Base-by-base conservation (phyloP, 35 echinoderm and acorn worm genomes). In the Heliocidaris erythrogramma region DNA sequence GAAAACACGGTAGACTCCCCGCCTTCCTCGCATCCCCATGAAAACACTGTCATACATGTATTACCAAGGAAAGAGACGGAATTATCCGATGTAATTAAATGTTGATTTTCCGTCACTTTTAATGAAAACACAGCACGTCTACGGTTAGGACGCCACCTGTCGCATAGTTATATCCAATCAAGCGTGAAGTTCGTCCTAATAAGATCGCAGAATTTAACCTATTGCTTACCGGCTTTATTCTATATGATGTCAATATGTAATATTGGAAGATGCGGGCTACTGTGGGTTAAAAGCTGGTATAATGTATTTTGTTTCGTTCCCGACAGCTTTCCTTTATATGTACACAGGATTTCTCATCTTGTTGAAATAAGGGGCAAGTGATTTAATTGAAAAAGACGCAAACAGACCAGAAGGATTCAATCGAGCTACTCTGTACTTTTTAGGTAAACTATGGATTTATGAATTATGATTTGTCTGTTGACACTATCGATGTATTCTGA, bases 81-180 rank as follows among this genome's bases (percentile, higher is more conserved):
- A 78, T 78, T 78, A 78, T 78, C 21, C 7, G 65, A 21, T 78
- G 18, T 78, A 78, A 78, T 78, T 78, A 78, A 78, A 78, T 78
- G 65, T 78, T 78, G 65, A 78, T 78, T 78, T 78, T 78, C 65
- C 65, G 65, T 78, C 27, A n/a, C 65, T 78, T 78, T 78, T n/a
- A 78, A 78, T 78, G 65, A 78, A 78, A 78, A 78, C 65, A 78
- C 65, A 78, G 65, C 65, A 78, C 21, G 65, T 78, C 21, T 78
- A 78, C 17, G 65, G 27, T 78, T 78, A 78, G 61, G 65, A 78
- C 65, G 65, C 65, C 65, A 78, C 65, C 65, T 78, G 65, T 24
- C 65, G 21, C 65, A 78, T 78, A 21, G 65, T 78, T n/a, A 78
- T 27, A 24, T 78, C 21, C 65, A 78, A 78, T 24, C 65, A 78